Conservation (phyloP, 64 coral and sea anemone species). For the Trachythela sp. region DNA sequence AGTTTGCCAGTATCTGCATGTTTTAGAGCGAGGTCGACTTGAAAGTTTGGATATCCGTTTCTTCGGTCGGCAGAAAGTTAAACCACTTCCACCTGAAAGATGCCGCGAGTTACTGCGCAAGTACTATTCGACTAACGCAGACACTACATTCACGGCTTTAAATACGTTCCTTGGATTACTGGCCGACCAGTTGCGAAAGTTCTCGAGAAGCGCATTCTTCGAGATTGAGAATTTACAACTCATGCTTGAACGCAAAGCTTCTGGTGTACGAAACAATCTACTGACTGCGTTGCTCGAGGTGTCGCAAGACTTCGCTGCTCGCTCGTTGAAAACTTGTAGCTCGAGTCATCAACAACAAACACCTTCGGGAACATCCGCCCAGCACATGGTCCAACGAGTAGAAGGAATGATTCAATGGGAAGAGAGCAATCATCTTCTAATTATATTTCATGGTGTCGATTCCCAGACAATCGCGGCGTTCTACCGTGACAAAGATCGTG, state of each 20-base stretch:
- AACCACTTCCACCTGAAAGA: slow-evolving; percentile 7
- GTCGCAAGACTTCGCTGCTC: slow-evolving; percentile 70
- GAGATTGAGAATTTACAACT: slow-evolving; percentile 55
- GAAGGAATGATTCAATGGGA: slow-evolving; percentile 68
- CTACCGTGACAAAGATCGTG: slow-evolving; percentile 11
- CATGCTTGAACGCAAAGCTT: slow-evolving; percentile 29
- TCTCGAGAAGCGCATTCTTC: slow-evolving; percentile 74
- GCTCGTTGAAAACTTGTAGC: slow-evolving; percentile 58
- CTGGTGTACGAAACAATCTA: slow-evolving; percentile 65
- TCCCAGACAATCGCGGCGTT: slow-evolving; percentile 54
- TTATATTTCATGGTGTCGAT: slow-evolving; percentile 59
- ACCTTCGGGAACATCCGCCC: not conserved
- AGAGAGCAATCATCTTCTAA: slow-evolving; percentile 58
- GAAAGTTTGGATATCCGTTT: slow-evolving; percentile 48
- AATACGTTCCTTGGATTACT: slow-evolving; percentile 64
- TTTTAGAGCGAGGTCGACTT: slow-evolving; percentile 48
- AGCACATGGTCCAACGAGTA: slow-evolving; percentile 52
- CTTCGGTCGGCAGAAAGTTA: slow-evolving; percentile 18
- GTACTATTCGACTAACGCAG: slow-evolving; percentile 50
- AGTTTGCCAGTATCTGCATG: slow-evolving; percentile 70
- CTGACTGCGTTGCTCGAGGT: slow-evolving; percentile 66
- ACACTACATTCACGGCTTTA: slow-evolving; percentile 56
- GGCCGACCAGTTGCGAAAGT: slow-evolving; percentile 69
- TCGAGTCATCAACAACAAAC: slow-evolving; percentile 21
- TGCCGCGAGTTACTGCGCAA: slow-evolving; percentile 48